Evolutionary conservation across 2,113 vertebrate genomes (phyloP).

Genomic region (Oxyruncus cristatus): DNA sequence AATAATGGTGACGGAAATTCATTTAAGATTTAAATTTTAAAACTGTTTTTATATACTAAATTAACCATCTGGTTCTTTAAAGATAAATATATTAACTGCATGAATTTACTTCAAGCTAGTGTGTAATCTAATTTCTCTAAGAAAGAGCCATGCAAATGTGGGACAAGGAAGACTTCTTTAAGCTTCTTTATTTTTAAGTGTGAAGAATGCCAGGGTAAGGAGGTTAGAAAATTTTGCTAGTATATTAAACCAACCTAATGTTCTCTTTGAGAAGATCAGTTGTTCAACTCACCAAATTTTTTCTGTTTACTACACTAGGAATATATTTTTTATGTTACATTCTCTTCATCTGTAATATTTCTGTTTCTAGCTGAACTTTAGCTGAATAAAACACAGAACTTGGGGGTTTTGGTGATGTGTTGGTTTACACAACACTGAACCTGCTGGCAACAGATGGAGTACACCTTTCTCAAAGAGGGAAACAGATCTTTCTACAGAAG

Average conservation of each 20-base stretch:
- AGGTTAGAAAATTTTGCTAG: background rate
- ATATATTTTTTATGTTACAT: background rate
- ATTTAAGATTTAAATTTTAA: slow-evolving; percentile 33
- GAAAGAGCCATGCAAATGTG: slow-evolving; percentile 26
- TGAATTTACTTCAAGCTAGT: slow-evolving; percentile 39
- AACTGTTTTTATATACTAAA: slow-evolving; percentile 6
- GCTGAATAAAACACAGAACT: background rate
- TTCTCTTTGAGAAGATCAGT: background rate
- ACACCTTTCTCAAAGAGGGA: background rate
- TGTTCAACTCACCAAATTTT: background rate
- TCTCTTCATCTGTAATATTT: background rate
- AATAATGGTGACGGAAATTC: background rate
- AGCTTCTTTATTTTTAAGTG: slow-evolving; percentile 1
- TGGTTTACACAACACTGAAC: background rate
- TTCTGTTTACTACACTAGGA: background rate
- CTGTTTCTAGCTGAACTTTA: background rate
- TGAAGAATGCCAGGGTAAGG: background rate
- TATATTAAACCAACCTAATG: background rate
- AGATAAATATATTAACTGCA: slow-evolving; percentile 53
- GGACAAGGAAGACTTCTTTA: background rate
- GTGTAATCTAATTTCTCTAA: slow-evolving; percentile 50
- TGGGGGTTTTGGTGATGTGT: background rate
- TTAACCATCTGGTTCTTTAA: slow-evolving; percentile 44
- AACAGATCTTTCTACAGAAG: background rate
- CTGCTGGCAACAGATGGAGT: background rate